phyloP scores from a whole-genome alignment of 2,888 invertebrate species.

The Heliconius charithonia region DNA sequence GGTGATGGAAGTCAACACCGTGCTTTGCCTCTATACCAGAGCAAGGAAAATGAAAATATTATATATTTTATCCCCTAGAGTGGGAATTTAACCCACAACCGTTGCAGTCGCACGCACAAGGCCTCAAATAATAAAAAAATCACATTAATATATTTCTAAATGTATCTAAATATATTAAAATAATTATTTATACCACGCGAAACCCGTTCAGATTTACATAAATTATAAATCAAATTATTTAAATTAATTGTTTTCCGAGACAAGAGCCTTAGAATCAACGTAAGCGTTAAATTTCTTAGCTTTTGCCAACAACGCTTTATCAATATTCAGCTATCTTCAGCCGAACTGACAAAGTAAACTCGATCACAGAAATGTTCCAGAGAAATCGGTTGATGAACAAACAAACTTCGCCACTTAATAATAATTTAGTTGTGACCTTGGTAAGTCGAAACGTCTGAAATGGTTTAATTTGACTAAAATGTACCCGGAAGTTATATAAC shows the following conservation, averaged over 20 bases:
- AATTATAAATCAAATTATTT: constrained; percentile 5
- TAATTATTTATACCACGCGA: not conserved
- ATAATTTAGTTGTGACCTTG: constrained; percentile 23
- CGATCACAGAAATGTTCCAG: constrained; percentile 22
- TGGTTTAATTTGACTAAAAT: not conserved
- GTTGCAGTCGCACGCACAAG: no score
- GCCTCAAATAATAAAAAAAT: no score
- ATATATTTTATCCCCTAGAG: no score
- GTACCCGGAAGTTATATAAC: not conserved
- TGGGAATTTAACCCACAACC: no score
- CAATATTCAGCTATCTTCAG: constrained; percentile 22
- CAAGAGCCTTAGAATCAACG: constrained; percentile 1
- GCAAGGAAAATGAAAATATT: no score
- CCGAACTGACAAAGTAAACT: constrained; percentile 29
- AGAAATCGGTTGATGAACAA: constrained; percentile 28
- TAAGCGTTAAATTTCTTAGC: not conserved
- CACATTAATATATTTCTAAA: no score
- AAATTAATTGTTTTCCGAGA: not conserved
- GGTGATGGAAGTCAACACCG: no score
- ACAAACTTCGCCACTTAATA: constrained; percentile 24
- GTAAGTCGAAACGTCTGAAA: not conserved
- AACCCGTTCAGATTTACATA: not conserved
- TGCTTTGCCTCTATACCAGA: no score
- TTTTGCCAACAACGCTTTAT: constrained; percentile 9
- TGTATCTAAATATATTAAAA: no score